Base-by-base conservation (phyloP, 2,888 invertebrate genomes). In the Cremastinae sp. region DNA sequence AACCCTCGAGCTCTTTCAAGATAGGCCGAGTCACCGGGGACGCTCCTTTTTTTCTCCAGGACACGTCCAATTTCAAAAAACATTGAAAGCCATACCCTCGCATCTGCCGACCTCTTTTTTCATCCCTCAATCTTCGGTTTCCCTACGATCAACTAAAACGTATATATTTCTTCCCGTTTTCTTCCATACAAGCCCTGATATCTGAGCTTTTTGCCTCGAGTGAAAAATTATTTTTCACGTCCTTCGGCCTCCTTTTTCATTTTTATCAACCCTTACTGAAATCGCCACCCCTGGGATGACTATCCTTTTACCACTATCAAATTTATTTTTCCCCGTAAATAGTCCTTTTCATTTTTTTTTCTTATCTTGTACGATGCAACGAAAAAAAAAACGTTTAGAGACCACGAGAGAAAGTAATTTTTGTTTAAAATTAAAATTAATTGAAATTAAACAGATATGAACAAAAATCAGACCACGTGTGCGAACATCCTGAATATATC, bases 31-130 rank as follows among this genome's bases (percentile, higher is more conserved):
- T 74, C 84, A 83, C 84, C 72, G 73, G 85, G 87, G 86, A 87
- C 87, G 28, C 5, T 28, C 28, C 89, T 90, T 91, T 91, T 90
- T 90, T 88, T 88, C 84, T 38, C 22, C 34, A 34, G 28, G 84
- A 86, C 85, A 85, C 87, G 88, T 90, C 88, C 90, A 91, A 91
- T 91, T 91, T 91, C 90, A 89, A 90, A 90, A 91, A 90, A 90
- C 90, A 90, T 88, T 90, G 88, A 85, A 80, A 83, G 36, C 43
- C 79, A 78, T 64, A 78, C 74, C 43, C 14, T 58, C 12, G 47
- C 22, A 61, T 58, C 12, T 10, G 22, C 28, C 28, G 28, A 20
- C 20, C 38, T 3, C 49, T n/a, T 36, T 64, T 53, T 36, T 36
- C 54, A 34, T 56, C 54, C 18, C 54, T 36, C 36, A 12, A 56